Conservation (phyloP, 2,797 vertebrate species). For the Esox masquinongy region DNA sequence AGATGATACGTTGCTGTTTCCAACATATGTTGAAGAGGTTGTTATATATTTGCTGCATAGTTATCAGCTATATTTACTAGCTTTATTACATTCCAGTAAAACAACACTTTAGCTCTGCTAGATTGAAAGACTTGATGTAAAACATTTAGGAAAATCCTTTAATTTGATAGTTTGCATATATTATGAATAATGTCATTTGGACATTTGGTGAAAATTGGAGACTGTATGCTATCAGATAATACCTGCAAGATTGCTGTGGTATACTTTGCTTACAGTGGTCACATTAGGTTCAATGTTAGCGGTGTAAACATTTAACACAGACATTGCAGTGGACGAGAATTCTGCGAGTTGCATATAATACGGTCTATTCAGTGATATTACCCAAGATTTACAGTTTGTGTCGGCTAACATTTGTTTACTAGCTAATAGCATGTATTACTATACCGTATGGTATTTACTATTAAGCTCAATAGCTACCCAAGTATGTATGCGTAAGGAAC, state of each 20-base stretch:
- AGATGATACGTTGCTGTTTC: conserved; percentile 35
- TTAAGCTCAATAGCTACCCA: too few relatives aligned
- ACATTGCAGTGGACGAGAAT: too few relatives aligned
- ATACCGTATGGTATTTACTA: too few relatives aligned
- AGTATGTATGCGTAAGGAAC: too few relatives aligned
- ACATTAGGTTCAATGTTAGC: too few relatives aligned
- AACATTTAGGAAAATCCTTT: conserved; percentile 5
- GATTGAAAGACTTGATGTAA: not conserved
- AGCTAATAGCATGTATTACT: too few relatives aligned
- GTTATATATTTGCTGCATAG: conserved; percentile 48
- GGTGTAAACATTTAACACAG: too few relatives aligned
- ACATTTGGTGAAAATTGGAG: not conserved
- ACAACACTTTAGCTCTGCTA: not conserved
- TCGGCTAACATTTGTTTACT: too few relatives aligned
- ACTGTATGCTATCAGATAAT: not conserved
- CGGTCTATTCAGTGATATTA: not conserved
- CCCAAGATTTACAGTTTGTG: conserved; percentile 7
- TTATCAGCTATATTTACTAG: conserved; percentile 13
- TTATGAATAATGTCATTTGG: not conserved
- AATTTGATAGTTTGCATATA: not conserved
- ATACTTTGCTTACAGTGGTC: too few relatives aligned
- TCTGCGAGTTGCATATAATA: too few relatives aligned
- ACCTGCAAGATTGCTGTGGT: too few relatives aligned
- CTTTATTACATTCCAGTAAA: not conserved
- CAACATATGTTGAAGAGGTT: conserved; percentile 51